Evolutionary conservation across 2,888 invertebrate genomes (phyloP).

Genomic region (Eumacrocentrus americanus): DNA sequence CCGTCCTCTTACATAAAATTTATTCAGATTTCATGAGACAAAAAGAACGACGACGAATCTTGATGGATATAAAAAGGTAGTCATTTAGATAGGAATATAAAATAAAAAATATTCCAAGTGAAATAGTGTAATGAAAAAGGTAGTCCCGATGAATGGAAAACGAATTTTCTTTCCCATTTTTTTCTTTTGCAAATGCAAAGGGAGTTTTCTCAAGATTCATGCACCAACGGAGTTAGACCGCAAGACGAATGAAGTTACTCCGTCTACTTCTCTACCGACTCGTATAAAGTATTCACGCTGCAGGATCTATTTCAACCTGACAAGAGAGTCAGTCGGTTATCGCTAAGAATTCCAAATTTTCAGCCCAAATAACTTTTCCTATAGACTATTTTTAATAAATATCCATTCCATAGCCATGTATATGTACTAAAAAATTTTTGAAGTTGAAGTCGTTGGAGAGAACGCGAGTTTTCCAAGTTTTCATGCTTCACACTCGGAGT

Average conservation of each 20-base stretch:
- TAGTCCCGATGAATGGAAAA: too few relatives aligned
- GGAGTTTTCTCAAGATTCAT: slow-evolving; percentile 23
- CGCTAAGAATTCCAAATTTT: not conserved
- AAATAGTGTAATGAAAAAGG: too few relatives aligned
- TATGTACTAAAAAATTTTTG: too few relatives aligned
- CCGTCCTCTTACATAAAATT: too few relatives aligned
- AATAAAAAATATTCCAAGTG: too few relatives aligned
- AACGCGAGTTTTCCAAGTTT: not conserved
- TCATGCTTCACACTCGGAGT: not conserved
- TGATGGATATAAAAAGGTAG: too few relatives aligned
- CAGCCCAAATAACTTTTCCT: not conserved
- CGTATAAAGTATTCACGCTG: slow-evolving; percentile 25
- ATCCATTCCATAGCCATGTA: too few relatives aligned
- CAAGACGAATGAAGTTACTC: slow-evolving; percentile 28
- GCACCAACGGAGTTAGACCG: slow-evolving; percentile 12
- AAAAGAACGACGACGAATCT: too few relatives aligned
- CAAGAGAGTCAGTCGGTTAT: not conserved
- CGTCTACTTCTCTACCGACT: slow-evolving; percentile 14
- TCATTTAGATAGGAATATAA: too few relatives aligned
- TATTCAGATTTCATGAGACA: not conserved
- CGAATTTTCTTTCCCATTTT: slow-evolving; percentile 23
- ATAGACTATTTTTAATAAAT: not conserved
- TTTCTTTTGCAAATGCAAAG: slow-evolving; percentile 9
- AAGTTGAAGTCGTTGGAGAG: too few relatives aligned
- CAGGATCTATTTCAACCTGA: slow-evolving; percentile 13